Evolutionary conservation across 2,797 vertebrate genomes (phyloP).

Genomic region (Gymnothorax javanicus): DNA sequence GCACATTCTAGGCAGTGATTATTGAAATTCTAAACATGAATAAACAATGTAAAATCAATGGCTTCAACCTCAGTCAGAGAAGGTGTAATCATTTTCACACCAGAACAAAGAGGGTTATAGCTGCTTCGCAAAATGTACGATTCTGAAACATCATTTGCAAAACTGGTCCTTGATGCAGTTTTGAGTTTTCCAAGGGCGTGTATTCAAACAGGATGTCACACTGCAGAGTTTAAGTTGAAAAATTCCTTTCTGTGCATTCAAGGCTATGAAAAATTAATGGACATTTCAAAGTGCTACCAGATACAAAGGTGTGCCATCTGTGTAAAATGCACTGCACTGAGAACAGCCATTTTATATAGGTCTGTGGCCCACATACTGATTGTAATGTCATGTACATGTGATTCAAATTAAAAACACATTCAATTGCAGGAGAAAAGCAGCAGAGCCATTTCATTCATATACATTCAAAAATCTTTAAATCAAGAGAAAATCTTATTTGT

Average conservation of each 20-base stretch:
- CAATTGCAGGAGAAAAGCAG: background rate
- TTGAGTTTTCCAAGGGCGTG: background rate
- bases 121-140: background rate
- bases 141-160: background rate
- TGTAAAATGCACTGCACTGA: background rate
- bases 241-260: background rate
- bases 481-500: background rate
- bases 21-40: background rate
- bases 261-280: constrained; percentile 5
- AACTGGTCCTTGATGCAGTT: background rate
- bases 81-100: background rate
- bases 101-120: background rate
- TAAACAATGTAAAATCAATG: background rate
- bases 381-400: background rate
- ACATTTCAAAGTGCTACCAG: background rate
- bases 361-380: background rate
- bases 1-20: background rate
- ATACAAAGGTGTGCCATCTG: background rate
- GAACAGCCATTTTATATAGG: background rate
- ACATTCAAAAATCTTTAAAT: background rate
- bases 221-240: background rate
- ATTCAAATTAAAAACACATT: background rate
- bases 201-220: background rate
- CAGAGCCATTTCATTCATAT: background rate
- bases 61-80: background rate